Evolutionary conservation across 2,113 vertebrate species (phyloP), one percentile per base, ranked within the genome.

Genomic region (Saguinus midas): DNA sequence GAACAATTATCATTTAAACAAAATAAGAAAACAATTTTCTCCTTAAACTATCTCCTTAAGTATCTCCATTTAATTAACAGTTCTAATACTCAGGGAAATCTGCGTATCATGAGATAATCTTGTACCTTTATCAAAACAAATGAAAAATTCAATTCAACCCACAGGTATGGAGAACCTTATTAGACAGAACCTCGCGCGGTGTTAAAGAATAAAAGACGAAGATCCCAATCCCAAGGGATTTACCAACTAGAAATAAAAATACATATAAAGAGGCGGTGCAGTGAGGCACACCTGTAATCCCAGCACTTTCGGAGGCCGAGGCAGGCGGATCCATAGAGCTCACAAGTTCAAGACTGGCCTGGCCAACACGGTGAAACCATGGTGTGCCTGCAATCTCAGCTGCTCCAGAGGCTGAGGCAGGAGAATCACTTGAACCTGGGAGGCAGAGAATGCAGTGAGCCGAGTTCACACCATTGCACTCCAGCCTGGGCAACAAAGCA

Each of bases 11-110:
- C 85, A 93, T 20, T 75, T 75, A 87, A 87, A 91, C 13, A 95
- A 95, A 86, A 37, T 58, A 97, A 92, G 25, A 91, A 88, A 97
- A 84, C 8, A 61, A 12, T 78, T 76, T 25, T 17, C 50, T 50
- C 16, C 40, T 6, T 55, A 64, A 82, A 81, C 29, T 14, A 50
- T 81, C 29, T 23, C 25, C 61, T 87, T 45, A 97, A 89, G 23
- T 78, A 90, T 35, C 17, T 90, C 12, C 12, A 55, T 58, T 32
- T 78, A 37, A 79, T 21, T n/a, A 92, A 48, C 21, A 83, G 16
- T 72, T 87, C n/a, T 88, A 96, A 95, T 86, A 92, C 1, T 80
- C 48, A 3, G 0, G 55, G 40, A 61, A 92, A 80, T 84, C 52
- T 85, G 66, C 94, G 35, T 4, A 1, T 66, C 84, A 91, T 35